Conservation (phyloP, 2,113 vertebrate species). For the Suncus etruscus region DNA sequence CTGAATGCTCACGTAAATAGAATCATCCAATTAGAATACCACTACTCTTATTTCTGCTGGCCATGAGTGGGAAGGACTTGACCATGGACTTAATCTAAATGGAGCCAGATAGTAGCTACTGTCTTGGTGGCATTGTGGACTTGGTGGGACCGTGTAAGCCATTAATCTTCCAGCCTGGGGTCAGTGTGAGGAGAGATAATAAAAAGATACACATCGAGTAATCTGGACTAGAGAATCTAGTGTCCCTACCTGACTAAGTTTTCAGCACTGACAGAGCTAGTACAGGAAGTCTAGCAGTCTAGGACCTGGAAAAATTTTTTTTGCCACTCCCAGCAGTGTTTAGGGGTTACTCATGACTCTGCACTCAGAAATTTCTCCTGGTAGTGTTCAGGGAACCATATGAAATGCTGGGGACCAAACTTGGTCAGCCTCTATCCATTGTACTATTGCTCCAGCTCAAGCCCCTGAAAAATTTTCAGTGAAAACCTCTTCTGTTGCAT, state of each 20-base stretch:
- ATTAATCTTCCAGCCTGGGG: not conserved
- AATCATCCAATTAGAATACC: not conserved
- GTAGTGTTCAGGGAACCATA: no score
- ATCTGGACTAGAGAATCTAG: not conserved
- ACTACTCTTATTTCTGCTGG: not conserved
- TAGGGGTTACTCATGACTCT: no score
- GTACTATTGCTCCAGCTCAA: no score
- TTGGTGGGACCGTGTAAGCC: not conserved
- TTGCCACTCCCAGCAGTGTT: no score
- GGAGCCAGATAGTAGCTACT: not conserved
- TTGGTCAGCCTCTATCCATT: no score
- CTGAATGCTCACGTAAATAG: not conserved
- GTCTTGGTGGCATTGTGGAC: not conserved
- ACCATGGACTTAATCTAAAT: not conserved
- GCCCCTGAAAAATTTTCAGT: no score
- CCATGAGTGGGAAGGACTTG: not conserved
- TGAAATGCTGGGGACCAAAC: no score
- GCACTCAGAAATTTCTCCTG: no score
- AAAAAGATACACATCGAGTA: not conserved
- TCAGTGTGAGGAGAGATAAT: accelerated
- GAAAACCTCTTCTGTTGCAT: not conserved
- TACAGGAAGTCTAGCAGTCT: not conserved
- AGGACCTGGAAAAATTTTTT: not conserved
- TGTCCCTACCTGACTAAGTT: no score
- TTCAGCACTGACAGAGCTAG: no score